These are phyloP conservation scores for Dasypogon diadema DNA, from an alignment of 2,888 invertebrate genomes.

Conservation along the genomic window DNA sequence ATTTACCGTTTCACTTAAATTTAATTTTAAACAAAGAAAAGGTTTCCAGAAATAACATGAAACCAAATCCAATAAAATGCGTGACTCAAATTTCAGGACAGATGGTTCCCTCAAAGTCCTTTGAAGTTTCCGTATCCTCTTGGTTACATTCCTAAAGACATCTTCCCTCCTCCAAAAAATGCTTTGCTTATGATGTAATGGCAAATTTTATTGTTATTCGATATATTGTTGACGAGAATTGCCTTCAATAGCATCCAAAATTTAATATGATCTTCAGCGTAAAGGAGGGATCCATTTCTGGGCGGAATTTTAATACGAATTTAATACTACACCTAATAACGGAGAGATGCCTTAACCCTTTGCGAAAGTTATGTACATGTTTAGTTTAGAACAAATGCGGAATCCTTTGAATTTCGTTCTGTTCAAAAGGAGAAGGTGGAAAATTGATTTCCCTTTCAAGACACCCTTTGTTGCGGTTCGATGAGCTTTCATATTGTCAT, in stretches of 20 bases:
- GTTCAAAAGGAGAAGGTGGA: conserved; percentile 24
- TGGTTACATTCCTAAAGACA: neutral
- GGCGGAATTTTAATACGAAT: conserved; percentile 32
- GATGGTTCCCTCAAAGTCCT: conserved; percentile 4
- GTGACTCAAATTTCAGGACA: conserved; percentile 32
- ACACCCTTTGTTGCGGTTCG: conserved; percentile 41
- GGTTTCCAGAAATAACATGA: neutral
- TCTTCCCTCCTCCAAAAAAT: neutral
- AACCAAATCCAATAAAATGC: conserved; percentile 42
- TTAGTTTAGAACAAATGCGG: neutral
- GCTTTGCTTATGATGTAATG: conserved; percentile 28
- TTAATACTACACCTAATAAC: neutral
- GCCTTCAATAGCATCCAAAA: conserved; percentile 17
- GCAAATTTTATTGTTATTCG: conserved; percentile 43
- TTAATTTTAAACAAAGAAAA: neutral
- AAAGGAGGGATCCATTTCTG: conserved; percentile 20
- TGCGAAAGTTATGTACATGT: neutral
- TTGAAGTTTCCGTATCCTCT: conserved; percentile 20
- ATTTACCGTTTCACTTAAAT: neutral
- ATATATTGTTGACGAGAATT: conserved; percentile 38
- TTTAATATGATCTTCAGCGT: conserved; percentile 31
- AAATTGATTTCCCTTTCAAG: conserved; percentile 43
- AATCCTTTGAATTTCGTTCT: conserved; percentile 12
- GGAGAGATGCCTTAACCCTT: conserved; percentile 19
- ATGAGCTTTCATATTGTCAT: conserved; percentile 46